Evolutionary conservation across 2,888 invertebrate species (phyloP).

Genomic region (Malacosoma neustria): DNA sequence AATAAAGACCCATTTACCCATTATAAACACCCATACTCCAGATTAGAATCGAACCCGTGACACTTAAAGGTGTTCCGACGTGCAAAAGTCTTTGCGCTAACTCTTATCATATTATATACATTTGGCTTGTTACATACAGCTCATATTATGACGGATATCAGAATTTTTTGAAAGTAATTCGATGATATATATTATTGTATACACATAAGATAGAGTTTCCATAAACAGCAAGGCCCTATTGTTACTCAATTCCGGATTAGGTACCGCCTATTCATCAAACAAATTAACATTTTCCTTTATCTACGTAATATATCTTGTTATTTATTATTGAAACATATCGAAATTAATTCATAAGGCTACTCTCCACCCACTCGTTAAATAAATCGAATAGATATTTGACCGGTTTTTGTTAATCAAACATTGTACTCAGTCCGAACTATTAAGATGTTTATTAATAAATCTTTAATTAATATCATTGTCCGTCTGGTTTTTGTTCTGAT

Average conservation of each 20-base stretch:
- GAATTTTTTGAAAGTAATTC: no score
- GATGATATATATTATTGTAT: no score
- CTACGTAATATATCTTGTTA: neutral
- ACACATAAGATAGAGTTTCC: no score
- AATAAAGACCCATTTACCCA: no score
- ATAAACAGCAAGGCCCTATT: neutral
- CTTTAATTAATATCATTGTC: conserved; percentile 20
- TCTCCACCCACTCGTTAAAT: neutral
- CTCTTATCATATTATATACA: no score
- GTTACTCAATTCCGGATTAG: neutral
- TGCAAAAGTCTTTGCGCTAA: no score
- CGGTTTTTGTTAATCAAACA: neutral
- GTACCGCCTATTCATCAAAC: neutral
- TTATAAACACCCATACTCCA: no score
- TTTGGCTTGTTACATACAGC: no score
- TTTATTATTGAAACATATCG: neutral
- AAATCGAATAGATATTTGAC: neutral
- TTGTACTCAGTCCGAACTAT: neutral
- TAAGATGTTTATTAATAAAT: neutral
- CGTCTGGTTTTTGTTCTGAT: conserved; percentile 19
- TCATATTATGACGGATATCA: no score
- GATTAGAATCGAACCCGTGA: no score
- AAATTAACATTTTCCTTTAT: neutral
- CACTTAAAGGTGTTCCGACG: no score
- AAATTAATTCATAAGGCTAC: neutral